Base-by-base conservation (phyloP, 2,888 invertebrate species). In the Drosophila aldrichi region DNA sequence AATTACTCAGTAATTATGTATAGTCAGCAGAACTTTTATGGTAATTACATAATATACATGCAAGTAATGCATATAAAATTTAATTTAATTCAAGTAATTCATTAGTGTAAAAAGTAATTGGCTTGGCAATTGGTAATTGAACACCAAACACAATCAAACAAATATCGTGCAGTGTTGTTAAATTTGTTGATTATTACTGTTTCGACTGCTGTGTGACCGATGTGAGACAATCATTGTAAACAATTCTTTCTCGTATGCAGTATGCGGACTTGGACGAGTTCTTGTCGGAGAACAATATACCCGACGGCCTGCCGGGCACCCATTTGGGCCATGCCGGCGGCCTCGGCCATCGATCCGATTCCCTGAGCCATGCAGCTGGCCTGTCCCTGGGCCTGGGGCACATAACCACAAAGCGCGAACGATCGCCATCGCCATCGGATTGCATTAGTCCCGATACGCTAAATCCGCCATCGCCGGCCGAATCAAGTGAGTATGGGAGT, bases 181-280 rank as follows among this genome's bases (percentile, higher is more conserved):
- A 34, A 44, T 32, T 56, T 54, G 46, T 56, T 54, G 46, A 40
- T 43, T 58, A 48, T 69, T 65, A 46, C 60, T 61, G 58, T 59
- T 70, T 58, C 51, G 32, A 34, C 60, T 68, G 40, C 57, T 60
- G 44, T 29, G 67, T 16, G 55, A 36, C 16, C 34, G 25, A 18
- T n/a, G 54, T 14, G 54, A 34, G 29, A 62, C 38, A 52, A 46
- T 25, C 54, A 66, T 61, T 64, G 41, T 48, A 41, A 43, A 55
- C 51, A 36, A 52, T 55, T 61, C n/a, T 76, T 83, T 36, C 18
- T 62, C 36, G 34, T 59, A 94, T 95, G 86, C 95, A 98, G 97
- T 98, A 98, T 94, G 98, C 98, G 94, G 98, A 98, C 94, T 94
- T 98, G 94, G 98, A 98, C 94, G 98, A 98, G 94, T 98, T 98